Base-by-base conservation (phyloP, 2,888 invertebrate species). In the Callyntrura guangdongensis region DNA sequence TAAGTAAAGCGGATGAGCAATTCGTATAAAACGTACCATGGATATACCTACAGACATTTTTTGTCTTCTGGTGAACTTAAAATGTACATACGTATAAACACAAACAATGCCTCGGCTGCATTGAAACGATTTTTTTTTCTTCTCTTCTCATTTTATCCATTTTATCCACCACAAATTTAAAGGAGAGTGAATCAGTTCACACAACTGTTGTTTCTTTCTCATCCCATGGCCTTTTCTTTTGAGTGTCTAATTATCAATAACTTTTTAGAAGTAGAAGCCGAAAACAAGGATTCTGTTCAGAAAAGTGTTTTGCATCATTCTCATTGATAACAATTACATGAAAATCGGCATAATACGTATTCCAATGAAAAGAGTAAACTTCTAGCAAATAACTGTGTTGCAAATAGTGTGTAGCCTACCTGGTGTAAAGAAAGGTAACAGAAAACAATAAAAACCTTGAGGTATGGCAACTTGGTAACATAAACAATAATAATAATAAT, bases 181-280 rank as follows among this genome's bases (percentile, higher is more conserved):
- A 77, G 22, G 25, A 77, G 77, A 77, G 77, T 56, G 77, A 90
- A 86, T 86, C 72, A 83, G 74, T 77, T 90, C 83, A 90, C 86
- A 86, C 82, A 86, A 90, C 90, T 90, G 90, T 90, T 90, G 64
- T 82, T 61, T 90, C 61, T 61, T 27, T 72, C 67, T 67, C 67
- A 81, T 25, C 9, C 45, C 12, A 72, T 72, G 11, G 45, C 36
- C 36, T 6, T n/a, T 77, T 77, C 49, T 47, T 74, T 47, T 17
- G 47, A 74, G 3, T 49, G 4, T 49, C n/a, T 49, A 88, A 56
- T 88, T 89, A 59, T 89, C 72, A 89, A 69, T 69, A 69, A 87
- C 79, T 22, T 69, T 81, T 59, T 27, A 25, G 9, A 11, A 56
- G n/a, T 53, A 64, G 27, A 27, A 9, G 14, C 3, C 11, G 12